Evolutionary conservation across 2,888 invertebrate genomes (phyloP).

Genomic region (Gymnoscelis rufifasciata): DNA sequence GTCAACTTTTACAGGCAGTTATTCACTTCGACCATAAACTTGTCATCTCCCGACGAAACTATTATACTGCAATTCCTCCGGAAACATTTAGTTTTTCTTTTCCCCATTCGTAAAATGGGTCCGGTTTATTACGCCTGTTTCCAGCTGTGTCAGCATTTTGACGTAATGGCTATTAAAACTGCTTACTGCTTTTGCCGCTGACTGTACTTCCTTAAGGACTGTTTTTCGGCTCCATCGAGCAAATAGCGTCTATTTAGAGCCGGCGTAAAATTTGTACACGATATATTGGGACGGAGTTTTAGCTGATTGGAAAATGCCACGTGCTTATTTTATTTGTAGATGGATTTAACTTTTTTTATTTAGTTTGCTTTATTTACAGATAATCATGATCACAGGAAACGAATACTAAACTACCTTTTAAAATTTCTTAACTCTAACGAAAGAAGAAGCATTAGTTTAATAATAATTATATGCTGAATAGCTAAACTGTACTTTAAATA

Average conservation of each 20-base stretch:
- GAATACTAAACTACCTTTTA: too few species aligned
- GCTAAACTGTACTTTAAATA: too few species aligned
- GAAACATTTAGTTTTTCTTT: background rate
- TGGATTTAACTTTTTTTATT: too few species aligned
- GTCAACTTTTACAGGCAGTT: too few species aligned
- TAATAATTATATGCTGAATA: too few species aligned
- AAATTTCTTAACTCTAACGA: too few species aligned
- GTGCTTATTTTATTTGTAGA: too few species aligned
- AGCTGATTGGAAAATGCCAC: slow-evolving; percentile 13
- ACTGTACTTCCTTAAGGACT: background rate
- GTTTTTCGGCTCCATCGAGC: slow-evolving; percentile 6
- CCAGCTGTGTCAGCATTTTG: background rate
- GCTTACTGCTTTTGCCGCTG: background rate
- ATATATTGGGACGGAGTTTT: slow-evolving; percentile 7
- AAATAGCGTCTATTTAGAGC: slow-evolving; percentile 14
- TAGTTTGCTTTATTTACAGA: too few species aligned
- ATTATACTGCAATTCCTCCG: background rate
- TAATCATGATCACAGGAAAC: too few species aligned
- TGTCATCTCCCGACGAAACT: slow-evolving; percentile 1
- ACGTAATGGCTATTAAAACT: background rate
- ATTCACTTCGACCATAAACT: background rate
- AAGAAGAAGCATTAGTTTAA: too few species aligned
- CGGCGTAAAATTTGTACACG: slow-evolving; percentile 4
- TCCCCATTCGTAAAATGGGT: slow-evolving; percentile 2
- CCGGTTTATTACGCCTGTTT: slow-evolving; percentile 2